Base-by-base conservation (phyloP, 2,797 vertebrate species). In the Arnoldichthys spilopterus region DNA sequence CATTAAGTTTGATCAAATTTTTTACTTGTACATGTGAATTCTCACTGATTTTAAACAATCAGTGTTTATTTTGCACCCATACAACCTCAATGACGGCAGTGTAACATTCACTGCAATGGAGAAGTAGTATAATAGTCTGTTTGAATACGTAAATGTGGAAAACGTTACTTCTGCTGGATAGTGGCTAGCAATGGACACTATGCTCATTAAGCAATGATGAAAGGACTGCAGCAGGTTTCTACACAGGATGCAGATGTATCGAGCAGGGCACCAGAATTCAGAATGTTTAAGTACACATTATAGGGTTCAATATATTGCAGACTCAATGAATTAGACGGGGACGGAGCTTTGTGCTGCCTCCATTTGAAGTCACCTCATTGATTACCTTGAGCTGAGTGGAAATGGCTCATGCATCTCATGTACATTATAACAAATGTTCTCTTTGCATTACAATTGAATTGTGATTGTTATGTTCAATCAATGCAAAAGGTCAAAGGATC, bases 391-490 rank as follows among this genome's bases (percentile, higher is more conserved):
- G 94, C 93, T 92, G 85, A 94, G 94, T 96, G 96, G 95, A 98
- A 98, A 97, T 96, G 95, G 95, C 96, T 98, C 94, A 94, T 97
- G 97, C 96, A 95, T 98, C 95, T 97, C 95, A 93, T 94, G 94
- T 96, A 96, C 96, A 96, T 98, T 97, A 97, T 97, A 98, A 98
- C 96, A 98, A 98, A 99, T 97, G 98, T 97, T 94, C 96, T 95
- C 96, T 97, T 98, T 98, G 97, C 97, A 98, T 98, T 98, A 96
- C 97, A 98, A 99, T 98, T 98, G 97, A 98, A 99, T 97, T 98
- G 96, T 97, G 97, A 98, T 98, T 99, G 97, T 99, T 98, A 97
- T 98, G 97, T 98, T 97, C 97, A 97, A 99, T 99, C 97, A 99
- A 99, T 99, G 95, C 93, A 94, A 98, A 98, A 99, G 97, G 97